Conservation (phyloP, 2,888 invertebrate species). For the Pilophorus perplexus region DNA sequence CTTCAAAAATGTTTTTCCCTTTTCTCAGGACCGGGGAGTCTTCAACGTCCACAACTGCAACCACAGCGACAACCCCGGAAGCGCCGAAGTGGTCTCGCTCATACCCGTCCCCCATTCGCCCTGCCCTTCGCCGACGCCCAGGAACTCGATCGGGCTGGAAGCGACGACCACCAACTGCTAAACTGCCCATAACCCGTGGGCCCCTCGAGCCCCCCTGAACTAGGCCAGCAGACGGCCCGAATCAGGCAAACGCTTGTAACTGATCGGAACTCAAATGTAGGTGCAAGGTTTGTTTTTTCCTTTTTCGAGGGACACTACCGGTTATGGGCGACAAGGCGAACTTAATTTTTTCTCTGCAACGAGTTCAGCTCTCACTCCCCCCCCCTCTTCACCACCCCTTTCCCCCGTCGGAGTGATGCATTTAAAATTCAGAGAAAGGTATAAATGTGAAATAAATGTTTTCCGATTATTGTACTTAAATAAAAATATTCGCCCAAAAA, state of each 20-base stretch:
- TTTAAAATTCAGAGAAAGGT: conserved; percentile 23
- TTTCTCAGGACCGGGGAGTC: conserved; percentile 62
- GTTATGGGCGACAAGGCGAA: conserved; percentile 29
- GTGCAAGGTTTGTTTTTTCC: conserved; percentile 32
- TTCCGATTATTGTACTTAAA: conserved; percentile 12
- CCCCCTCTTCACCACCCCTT: conserved; percentile 3
- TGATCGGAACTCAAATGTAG: conserved; percentile 39
- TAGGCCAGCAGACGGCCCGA: conserved; percentile 13
- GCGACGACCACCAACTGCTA: conserved; percentile 45
- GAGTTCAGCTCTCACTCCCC: neutral
- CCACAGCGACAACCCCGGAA: conserved; percentile 54
- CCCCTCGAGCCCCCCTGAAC: conserved; percentile 13
- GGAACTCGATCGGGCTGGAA: conserved; percentile 43
- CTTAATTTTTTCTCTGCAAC: neutral
- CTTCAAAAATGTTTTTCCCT: no score
- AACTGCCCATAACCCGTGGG: conserved; percentile 31
- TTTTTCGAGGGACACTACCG: conserved; percentile 8
- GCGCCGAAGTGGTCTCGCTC: conserved; percentile 68
- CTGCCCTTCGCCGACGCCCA: conserved; percentile 43
- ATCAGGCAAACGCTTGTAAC: conserved; percentile 26
- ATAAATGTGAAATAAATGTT: conserved; percentile 14
- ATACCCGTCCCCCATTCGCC: conserved; percentile 63
- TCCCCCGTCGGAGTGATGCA: conserved; percentile 31
- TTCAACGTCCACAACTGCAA: conserved; percentile 52
- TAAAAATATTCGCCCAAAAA: conserved; percentile 34